phyloP scores from a whole-genome alignment of 2,797 vertebrate genomes.

The Adrianichthys oophorus region DNA sequence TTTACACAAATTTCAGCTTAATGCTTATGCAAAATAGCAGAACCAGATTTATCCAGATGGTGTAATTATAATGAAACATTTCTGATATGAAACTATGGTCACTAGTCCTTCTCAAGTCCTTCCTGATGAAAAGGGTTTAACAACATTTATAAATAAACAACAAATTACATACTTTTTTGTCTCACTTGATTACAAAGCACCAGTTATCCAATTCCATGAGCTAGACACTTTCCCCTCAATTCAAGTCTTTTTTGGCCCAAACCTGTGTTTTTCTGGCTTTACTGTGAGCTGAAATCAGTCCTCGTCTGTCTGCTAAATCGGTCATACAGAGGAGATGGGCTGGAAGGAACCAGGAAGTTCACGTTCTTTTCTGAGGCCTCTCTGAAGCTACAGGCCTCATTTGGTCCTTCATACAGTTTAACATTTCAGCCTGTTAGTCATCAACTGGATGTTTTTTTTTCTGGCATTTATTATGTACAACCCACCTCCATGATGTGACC shows the following conservation, averaged over 20 bases:
- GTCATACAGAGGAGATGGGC: constrained; percentile 58
- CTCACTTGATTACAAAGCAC: not conserved
- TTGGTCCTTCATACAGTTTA: constrained; percentile 20
- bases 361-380: constrained; percentile 47
- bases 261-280: constrained; percentile 52
- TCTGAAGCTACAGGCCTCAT: constrained; percentile 29
- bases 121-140: constrained; percentile 12
- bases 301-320: constrained; percentile 60
- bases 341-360: constrained; percentile 56
- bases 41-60: too few relatives aligned
- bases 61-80: too few relatives aligned
- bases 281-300: constrained; percentile 63
- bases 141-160: not conserved
- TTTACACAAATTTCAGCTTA: too few relatives aligned
- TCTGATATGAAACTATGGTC: too few relatives aligned
- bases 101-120: not conserved
- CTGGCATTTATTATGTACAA: not conserved
- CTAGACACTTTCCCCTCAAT: constrained; percentile 17
- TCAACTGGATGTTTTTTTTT: not conserved
- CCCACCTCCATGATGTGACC: not conserved
- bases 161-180: not conserved
- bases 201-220: constrained; percentile 29
- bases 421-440: not conserved
- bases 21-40: too few relatives aligned
- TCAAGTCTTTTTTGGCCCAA: constrained; percentile 40